These are phyloP conservation scores for Ceratina japonica DNA, from an alignment of 1,140 invertebrate species.

Conservation along the genomic window DNA sequence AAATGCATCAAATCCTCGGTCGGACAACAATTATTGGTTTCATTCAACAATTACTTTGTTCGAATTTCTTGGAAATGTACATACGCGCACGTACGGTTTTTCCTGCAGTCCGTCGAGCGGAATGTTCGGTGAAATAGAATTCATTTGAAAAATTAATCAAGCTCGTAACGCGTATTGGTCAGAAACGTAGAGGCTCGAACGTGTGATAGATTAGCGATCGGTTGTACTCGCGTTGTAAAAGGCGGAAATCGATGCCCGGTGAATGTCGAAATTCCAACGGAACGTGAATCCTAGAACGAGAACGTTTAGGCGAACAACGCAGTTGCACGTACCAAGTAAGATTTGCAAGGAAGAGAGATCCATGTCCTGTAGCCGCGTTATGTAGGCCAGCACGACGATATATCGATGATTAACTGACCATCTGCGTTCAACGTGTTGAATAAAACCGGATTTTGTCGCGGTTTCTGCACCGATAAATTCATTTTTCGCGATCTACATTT, in stretches of 20 bases:
- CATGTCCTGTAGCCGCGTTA: conserved; percentile 1
- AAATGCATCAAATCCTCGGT: too few relatives aligned
- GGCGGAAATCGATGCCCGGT: background rate
- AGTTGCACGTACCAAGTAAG: too few relatives aligned
- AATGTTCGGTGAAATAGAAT: too few relatives aligned
- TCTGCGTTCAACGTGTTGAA: conserved; percentile 9
- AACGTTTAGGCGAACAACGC: conserved; percentile 1
- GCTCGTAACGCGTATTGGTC: too few relatives aligned
- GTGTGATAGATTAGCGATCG: background rate
- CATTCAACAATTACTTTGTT: too few relatives aligned
- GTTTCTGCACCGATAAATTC: conserved; percentile 4
- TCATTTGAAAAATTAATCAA: too few relatives aligned
- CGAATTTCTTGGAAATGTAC: too few relatives aligned
- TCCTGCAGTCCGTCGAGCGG: too few relatives aligned
- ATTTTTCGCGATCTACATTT: background rate
- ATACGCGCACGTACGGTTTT: too few relatives aligned
- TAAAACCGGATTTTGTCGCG: conserved; percentile 20
- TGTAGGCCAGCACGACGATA: conserved; percentile 19
- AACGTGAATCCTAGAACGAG: background rate
- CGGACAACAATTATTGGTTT: too few relatives aligned
- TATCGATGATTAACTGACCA: conserved; percentile 26
- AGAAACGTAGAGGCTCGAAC: too few relatives aligned
- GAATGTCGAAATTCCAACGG: background rate
- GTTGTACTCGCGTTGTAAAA: background rate
- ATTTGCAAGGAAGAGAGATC: conserved; percentile 21